phyloP scores from a whole-genome alignment of 2,888 invertebrate species.

The Reticulitermes lucifugus region DNA sequence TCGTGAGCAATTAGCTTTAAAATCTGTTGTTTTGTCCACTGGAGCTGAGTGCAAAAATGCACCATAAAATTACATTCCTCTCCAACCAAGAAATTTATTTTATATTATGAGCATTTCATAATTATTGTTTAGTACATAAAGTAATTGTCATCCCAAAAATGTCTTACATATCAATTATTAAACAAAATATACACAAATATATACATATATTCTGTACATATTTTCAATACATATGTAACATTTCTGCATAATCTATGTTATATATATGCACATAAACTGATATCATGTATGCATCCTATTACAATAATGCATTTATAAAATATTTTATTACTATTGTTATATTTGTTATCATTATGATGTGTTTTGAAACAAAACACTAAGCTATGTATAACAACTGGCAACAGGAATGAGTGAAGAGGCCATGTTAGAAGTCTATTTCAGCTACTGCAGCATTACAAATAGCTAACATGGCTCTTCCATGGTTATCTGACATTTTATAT shows the following conservation, averaged over 20 bases:
- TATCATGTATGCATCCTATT: background rate
- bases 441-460: background rate
- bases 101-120: background rate
- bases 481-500: background rate
- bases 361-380: background rate
- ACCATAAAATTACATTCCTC: background rate
- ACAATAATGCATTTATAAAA: conserved; percentile 6
- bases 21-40: background rate
- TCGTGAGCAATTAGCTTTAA: background rate
- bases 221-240: conserved; percentile 3
- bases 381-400: background rate
- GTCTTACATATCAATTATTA: background rate
- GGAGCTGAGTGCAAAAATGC: background rate
- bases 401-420: background rate
- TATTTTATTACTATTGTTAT: background rate
- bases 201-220: conserved; percentile 19
- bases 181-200: conserved; percentile 29
- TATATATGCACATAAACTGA: conserved; percentile 14
- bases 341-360: background rate
- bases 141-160: background rate
- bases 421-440: background rate
- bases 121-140: background rate
- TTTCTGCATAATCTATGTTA: background rate
- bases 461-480: background rate
- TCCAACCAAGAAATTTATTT: background rate